Evolutionary conservation across 2,797 vertebrate species (phyloP).

Genomic region (Leptatherina wallacei): DNA sequence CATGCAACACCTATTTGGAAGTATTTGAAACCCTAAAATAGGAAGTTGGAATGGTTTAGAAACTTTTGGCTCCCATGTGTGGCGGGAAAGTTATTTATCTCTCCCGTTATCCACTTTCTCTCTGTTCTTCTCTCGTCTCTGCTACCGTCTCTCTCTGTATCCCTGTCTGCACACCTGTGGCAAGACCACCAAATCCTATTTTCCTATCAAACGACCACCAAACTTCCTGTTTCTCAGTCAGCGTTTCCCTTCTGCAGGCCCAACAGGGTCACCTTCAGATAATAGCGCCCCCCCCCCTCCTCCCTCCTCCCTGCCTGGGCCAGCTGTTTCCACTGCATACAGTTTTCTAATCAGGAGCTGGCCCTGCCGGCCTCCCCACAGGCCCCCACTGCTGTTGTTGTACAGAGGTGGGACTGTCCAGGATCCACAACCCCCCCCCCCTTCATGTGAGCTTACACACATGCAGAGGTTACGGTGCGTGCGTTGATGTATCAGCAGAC

Average conservation of each 20-base stretch:
- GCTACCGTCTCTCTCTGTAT: too few relatives aligned
- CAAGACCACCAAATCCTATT: constrained; percentile 31
- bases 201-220: constrained; percentile 50
- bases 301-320: constrained; percentile 48
- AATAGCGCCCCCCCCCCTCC: constrained; percentile 66
- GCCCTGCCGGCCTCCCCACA: constrained; percentile 49
- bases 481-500: constrained; percentile 56
- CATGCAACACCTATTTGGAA: constrained; percentile 46
- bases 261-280: constrained; percentile 59
- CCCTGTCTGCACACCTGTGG: constrained; percentile 61
- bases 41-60: constrained; percentile 49
- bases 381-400: constrained; percentile 61
- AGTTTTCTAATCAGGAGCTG: constrained; percentile 72
- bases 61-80: constrained; percentile 13
- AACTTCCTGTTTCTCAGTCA: constrained; percentile 75
- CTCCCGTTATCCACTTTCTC: background rate
- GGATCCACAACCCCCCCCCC: constrained; percentile 24
- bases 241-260: constrained; percentile 63
- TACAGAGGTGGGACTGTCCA: constrained; percentile 48
- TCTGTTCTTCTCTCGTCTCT: background rate
- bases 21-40: constrained; percentile 59
- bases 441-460: constrained; percentile 41
- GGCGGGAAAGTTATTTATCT: background rate
- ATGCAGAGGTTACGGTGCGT: constrained; percentile 28
- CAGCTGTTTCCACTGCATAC: constrained; percentile 78